phyloP scores from a whole-genome alignment of 2,113 vertebrate species.

The Sula dactylatra region DNA sequence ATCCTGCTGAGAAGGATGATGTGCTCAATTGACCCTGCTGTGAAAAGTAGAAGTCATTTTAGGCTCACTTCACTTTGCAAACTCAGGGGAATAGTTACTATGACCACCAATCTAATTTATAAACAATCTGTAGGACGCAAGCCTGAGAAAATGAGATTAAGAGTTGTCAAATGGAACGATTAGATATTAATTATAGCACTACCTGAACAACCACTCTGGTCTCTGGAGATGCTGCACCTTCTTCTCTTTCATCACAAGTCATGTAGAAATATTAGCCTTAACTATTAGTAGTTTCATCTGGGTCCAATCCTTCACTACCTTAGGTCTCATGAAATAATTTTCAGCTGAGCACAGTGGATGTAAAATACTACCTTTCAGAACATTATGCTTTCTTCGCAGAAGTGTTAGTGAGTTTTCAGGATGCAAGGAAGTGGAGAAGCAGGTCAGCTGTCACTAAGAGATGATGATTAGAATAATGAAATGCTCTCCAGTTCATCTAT shows the following conservation, averaged over 20 bases:
- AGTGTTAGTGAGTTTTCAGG: constrained; percentile 7
- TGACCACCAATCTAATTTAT: constrained; percentile 34
- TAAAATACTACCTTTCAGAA: constrained; percentile 7
- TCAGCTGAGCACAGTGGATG: background rate
- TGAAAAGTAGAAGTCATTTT: constrained; percentile 50
- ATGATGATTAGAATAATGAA: background rate
- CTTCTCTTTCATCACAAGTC: background rate
- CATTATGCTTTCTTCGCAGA: constrained; percentile 14
- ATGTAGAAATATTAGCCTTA: constrained; percentile 7
- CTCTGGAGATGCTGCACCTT: background rate
- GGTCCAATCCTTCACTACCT: constrained; percentile 35
- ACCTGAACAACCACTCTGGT: background rate
- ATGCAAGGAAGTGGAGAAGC: background rate
- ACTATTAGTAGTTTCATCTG: background rate
- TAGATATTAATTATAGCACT: constrained; percentile 16
- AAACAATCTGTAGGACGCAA: constrained; percentile 17
- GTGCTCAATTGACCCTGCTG: constrained; percentile 37
- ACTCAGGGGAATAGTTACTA: constrained; percentile 36
- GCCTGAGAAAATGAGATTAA: constrained; percentile 20
- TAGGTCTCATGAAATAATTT: background rate
- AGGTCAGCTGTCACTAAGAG: background rate
- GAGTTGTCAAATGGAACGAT: background rate
- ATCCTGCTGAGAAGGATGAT: constrained; percentile 35
- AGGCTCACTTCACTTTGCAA: constrained; percentile 11
- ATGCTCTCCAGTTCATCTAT: background rate